Evolutionary conservation across 1,140 invertebrate species (phyloP).

Genomic region (Musca domestica): DNA sequence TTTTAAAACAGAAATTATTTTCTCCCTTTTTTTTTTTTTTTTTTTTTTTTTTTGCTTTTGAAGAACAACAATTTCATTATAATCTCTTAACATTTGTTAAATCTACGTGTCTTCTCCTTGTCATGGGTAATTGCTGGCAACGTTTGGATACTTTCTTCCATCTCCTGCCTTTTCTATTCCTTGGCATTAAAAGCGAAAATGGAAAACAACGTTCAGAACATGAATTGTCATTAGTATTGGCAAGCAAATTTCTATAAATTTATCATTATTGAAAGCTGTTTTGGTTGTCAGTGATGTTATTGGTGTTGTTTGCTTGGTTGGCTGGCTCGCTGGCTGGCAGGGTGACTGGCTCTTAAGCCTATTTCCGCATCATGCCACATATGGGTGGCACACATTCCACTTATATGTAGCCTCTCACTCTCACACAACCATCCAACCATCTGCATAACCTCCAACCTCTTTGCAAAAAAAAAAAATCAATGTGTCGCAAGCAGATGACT

Average conservation of each 20-base stretch:
- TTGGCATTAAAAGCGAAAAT: background rate
- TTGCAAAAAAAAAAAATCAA: too few relatives aligned
- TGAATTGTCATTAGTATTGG: conserved; percentile 12
- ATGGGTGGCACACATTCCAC: too few relatives aligned
- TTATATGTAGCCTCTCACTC: too few relatives aligned
- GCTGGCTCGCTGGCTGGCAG: too few relatives aligned
- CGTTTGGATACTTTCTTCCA: background rate
- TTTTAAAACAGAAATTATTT: too few relatives aligned
- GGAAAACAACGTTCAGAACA: background rate
- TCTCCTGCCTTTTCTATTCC: background rate
- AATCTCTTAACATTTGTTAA: conserved; percentile 19
- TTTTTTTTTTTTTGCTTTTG: background rate
- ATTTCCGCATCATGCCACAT: too few relatives aligned
- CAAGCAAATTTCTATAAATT: conserved; percentile 10
- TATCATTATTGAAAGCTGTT: conserved; percentile 6
- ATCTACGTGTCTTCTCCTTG: conserved; percentile 1
- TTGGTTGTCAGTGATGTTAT: background rate
- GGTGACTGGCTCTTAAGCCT: background rate
- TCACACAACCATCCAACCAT: too few relatives aligned
- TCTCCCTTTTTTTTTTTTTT: background rate
- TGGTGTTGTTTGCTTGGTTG: background rate
- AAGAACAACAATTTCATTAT: background rate
- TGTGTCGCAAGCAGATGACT: too few relatives aligned
- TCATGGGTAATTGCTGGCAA: too few relatives aligned
- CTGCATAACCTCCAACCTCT: too few relatives aligned